These are phyloP conservation scores for Hybognathus amarus DNA, from an alignment of 2,797 vertebrate genomes.

Conservation along the genomic window DNA sequence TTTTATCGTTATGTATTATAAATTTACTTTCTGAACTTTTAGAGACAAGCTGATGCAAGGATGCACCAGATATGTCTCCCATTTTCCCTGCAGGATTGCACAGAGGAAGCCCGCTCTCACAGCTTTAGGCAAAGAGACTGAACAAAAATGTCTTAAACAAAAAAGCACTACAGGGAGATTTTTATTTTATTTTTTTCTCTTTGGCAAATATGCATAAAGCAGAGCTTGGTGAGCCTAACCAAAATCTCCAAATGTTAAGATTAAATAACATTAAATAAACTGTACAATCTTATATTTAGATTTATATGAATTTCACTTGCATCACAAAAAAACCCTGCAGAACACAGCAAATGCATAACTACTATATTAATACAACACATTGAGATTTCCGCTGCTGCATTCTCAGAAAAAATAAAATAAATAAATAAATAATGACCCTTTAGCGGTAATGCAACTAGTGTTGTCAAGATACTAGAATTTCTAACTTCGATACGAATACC, in stretches of 20 bases:
- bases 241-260: not conserved
- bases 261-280: conserved; percentile 19
- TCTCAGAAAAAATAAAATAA: no score
- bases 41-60: conserved; percentile 5
- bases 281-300: not conserved
- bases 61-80: conserved; percentile 11
- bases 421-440: no score
- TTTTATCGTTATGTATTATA: not conserved
- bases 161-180: not conserved
- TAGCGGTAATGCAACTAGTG: no score
- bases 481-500: no score
- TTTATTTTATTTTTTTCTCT: conserved; percentile 8
- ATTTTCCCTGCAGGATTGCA: conserved; percentile 28
- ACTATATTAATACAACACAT: no score
- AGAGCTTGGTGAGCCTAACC: not conserved
- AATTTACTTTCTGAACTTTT: conserved; percentile 6
- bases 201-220: conserved; percentile 4
- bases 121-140: not conserved
- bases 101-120: not conserved
- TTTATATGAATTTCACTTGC: not conserved
- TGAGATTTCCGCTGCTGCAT: no score
- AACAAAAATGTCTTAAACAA: conserved; percentile 22
- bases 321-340: not conserved
- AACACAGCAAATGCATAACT: not conserved
- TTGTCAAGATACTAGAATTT: no score